phyloP scores from a whole-genome alignment of 2,797 vertebrate genomes.

The Avahi laniger region DNA sequence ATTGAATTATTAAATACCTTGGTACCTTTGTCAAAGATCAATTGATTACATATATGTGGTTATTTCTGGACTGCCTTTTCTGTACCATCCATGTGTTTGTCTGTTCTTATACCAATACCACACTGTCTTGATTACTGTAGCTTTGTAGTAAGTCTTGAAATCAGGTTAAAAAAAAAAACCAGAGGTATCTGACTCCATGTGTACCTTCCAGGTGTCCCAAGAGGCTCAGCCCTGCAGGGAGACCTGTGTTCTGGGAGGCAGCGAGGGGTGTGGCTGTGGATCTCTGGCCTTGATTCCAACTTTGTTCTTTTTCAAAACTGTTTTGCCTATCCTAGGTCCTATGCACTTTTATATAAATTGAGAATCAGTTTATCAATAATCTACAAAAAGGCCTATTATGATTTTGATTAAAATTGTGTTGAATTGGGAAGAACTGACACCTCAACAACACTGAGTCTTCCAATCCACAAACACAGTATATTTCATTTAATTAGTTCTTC shows the following conservation, averaged over 20 bases:
- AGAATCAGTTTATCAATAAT: not conserved
- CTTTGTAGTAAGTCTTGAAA: not conserved
- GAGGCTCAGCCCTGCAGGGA: not conserved
- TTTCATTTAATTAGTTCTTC: not conserved
- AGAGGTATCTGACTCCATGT: not conserved
- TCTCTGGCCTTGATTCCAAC: not conserved
- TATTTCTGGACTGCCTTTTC: not conserved
- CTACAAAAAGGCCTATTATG: not conserved
- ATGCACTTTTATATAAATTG: not conserved
- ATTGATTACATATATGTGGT: not conserved
- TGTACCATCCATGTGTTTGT: not conserved
- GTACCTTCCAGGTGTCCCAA: not conserved
- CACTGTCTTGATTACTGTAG: not conserved
- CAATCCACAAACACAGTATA: not conserved
- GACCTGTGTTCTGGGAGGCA: not conserved
- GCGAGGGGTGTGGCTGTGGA: not conserved
- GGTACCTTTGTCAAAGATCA: not conserved
- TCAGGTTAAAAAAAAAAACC: not conserved
- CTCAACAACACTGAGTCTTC: not conserved
- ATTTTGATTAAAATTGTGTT: not conserved
- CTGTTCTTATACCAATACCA: not conserved
- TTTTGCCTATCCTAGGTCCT: not conserved
- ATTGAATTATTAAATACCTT: not conserved
- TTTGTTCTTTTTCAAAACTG: constrained; percentile 5
- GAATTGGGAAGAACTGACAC: not conserved